Conservation (phyloP, 2,888 invertebrate genomes). For the Pterostichus madidus region DNA sequence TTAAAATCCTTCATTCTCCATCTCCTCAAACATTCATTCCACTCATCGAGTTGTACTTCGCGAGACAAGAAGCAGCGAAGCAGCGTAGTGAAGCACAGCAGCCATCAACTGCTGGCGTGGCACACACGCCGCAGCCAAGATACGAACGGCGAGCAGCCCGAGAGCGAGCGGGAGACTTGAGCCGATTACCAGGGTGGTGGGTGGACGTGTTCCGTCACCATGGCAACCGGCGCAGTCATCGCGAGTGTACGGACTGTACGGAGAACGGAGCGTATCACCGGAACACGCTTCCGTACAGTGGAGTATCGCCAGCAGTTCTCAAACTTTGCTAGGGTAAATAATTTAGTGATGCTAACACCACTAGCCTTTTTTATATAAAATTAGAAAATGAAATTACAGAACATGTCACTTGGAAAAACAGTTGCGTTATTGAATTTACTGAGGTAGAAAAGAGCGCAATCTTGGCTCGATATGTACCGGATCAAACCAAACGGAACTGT, state of each 20-base stretch:
- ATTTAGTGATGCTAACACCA: slow-evolving; percentile 59
- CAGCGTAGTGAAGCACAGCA: neutral
- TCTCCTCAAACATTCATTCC: neutral
- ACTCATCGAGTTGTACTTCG: neutral
- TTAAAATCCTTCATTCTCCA: neutral
- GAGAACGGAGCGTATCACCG: slow-evolving; percentile 8
- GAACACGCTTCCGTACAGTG: slow-evolving; percentile 15
- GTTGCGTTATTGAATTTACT: no score
- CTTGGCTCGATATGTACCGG: no score
- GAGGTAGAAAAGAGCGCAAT: no score
- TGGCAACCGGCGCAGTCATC: slow-evolving; percentile 59
- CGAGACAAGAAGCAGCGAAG: neutral
- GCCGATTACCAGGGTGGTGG: slow-evolving; percentile 74
- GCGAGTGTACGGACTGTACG: slow-evolving; percentile 6
- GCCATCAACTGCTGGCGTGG: slow-evolving; percentile 6
- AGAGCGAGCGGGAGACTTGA: slow-evolving; percentile 64
- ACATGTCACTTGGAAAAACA: no score
- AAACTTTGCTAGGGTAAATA: neutral
- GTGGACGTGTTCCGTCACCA: slow-evolving; percentile 68
- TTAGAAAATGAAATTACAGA: no score
- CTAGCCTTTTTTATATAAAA: no score
- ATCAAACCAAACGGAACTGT: no score
- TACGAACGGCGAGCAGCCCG: slow-evolving; percentile 18
- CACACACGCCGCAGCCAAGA: neutral
- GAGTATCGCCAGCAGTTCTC: no score